Conservation (phyloP, 1,140 invertebrate genomes). For the Colletes latitarsis region DNA sequence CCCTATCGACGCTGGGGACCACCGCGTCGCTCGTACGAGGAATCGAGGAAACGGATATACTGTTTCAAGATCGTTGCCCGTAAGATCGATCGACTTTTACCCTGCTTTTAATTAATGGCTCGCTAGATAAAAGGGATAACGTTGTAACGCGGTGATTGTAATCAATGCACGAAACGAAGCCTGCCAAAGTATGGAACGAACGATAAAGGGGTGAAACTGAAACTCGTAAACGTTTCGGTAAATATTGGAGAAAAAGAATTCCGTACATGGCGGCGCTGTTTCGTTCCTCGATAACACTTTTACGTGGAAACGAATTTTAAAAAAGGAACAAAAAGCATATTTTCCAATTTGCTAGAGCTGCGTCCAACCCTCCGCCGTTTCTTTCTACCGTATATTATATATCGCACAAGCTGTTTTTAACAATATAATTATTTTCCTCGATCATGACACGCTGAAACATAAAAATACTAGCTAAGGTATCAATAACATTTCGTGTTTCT, state of each 20-base stretch:
- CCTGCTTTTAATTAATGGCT: slow-evolving; percentile 22
- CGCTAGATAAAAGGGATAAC: slow-evolving; percentile 25
- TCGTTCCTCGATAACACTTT: no score
- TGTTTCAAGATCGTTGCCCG: slow-evolving; percentile 24
- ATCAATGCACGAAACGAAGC: slow-evolving; percentile 10
- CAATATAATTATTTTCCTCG: no score
- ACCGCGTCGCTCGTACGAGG: slow-evolving; percentile 40
- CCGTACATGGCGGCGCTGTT: no score
- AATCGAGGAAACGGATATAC: slow-evolving; percentile 52
- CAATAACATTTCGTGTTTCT: no score
- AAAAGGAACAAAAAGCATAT: no score
- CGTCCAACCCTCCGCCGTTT: no score
- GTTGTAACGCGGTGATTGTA: slow-evolving; percentile 1
- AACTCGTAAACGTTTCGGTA: neutral
- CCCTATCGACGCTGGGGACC: slow-evolving; percentile 44
- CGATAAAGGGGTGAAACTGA: neutral
- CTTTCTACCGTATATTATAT: no score
- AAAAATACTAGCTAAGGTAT: no score
- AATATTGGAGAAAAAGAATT: neutral
- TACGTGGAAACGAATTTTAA: neutral
- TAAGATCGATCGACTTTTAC: slow-evolving; percentile 27
- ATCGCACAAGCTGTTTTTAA: no score
- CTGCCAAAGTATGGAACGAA: neutral
- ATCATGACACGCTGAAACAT: no score
- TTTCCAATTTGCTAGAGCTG: no score